Evolutionary conservation across 2,888 invertebrate species (phyloP), one percentile per base, ranked within the genome.

Genomic region (Cabera pusaria): DNA sequence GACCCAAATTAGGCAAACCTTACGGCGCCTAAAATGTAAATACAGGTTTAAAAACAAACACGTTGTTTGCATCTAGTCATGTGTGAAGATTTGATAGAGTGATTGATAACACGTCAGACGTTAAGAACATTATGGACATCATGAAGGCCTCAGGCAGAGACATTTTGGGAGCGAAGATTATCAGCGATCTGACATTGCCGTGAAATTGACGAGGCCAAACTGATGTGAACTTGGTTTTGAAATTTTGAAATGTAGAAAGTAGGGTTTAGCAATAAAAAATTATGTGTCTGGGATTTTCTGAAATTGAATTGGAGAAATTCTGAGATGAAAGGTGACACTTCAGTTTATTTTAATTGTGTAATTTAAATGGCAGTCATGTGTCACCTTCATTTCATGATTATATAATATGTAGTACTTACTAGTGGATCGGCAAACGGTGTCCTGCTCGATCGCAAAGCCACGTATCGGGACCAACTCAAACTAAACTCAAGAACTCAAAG

Each of bases 81-180:
- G 56, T 56, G 52, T 50, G 44, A 58, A 63, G 67, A 64, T 58
- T n/a, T 57, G 58, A 66, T 59, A 49, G 47, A 52, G 51, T 53
- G 60, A 68, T 58, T 50, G 65, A 65, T 69, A 59, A 60, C 49
- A 42, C 53, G 49, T 45, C 58, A 40, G n/a, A n/a, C n/a, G n/a
- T n/a, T n/a, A n/a, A n/a, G 59, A 63, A 57, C 51, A 50, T 49
- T 62, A 63, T 59, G 57, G 47, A 52, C 49, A 50, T 49, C 40
- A 50, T 50, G 49, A 52, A 48, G 44, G 45, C 50, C 48, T 47
- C 55, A 56, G 60, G 60, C 56, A 44, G 48, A 34, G 41, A 36
- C 41, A 44, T 46, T 51, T 46, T 46, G 53, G 59, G 63, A 64
- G 47, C 29, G 39, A 45, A 53, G 64, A 64, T 64, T 46, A 63